Conservation (phyloP, 2,888 invertebrate species). For the Drosophila testacea region DNA sequence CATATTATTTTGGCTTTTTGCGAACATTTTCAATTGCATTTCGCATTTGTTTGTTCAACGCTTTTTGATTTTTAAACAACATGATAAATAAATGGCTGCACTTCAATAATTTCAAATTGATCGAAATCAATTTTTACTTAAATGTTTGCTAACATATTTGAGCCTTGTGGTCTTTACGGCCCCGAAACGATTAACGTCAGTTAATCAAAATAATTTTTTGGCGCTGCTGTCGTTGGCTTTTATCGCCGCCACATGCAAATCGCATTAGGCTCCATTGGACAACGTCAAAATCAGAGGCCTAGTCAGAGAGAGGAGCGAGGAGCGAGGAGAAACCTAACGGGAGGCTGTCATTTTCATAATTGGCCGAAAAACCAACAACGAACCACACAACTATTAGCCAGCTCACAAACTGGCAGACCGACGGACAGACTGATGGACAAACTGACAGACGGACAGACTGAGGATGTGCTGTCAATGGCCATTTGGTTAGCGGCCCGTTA, state of each 20-base stretch:
- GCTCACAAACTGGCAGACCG: constrained; percentile 30
- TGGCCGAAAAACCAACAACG: constrained; percentile 72
- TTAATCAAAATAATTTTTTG: constrained; percentile 74
- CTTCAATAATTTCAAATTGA: constrained; percentile 40
- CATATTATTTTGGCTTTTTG: constrained; percentile 33
- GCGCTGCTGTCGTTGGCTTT: constrained; percentile 38
- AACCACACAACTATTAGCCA: constrained; percentile 75
- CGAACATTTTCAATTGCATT: constrained; percentile 60
- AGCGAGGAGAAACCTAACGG: constrained; percentile 1
- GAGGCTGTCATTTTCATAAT: constrained; percentile 73
- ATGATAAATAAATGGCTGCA: constrained; percentile 71
- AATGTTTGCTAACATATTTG: constrained; percentile 13
- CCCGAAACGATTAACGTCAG: constrained; percentile 58
- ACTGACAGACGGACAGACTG: constrained; percentile 21
- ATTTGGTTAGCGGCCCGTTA: constrained; percentile 64
- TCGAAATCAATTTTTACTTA: constrained; percentile 55
- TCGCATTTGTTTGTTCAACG: constrained; percentile 50
- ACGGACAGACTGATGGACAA: constrained; percentile 26
- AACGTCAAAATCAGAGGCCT: constrained; percentile 24
- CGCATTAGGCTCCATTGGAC: constrained; percentile 66
- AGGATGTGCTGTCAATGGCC: constrained; percentile 38
- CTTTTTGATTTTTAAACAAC: constrained; percentile 71
- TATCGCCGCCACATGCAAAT: constrained; percentile 66
- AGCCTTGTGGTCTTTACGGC: not conserved
- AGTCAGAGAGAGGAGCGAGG: not conserved